Base-by-base conservation (phyloP, 1,140 invertebrate genomes). In the Atta texana region DNA sequence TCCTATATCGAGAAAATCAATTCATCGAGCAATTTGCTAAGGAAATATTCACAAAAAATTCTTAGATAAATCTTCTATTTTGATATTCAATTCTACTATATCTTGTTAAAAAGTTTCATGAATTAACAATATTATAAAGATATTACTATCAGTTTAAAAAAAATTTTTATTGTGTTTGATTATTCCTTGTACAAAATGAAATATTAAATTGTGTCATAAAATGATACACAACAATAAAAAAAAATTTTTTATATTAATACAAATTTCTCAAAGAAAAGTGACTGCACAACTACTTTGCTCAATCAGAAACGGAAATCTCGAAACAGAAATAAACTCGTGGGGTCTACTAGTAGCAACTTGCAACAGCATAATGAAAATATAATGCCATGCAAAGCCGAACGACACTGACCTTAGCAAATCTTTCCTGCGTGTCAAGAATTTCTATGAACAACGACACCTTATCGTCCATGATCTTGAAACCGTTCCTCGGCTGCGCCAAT, bases 401-500 rank as follows among this genome's bases (percentile, higher is more conserved):
- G 21, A 44, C 77, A 93, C 94, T 95, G 95, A 98, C 97, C 97
- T 97, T 96, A 92, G 97, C 97, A 91, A 98, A 97, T 92, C 96
- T 95, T 93, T 98, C 97, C 95, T 98, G 97, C 16, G 97, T 97
- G 91, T 97, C 97, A 91, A 98, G 95, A 86, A 98, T 98, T 86
- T 98, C 97, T 90, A 97, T 97, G 93, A 97, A 97, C 16, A 98
- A 95, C 14, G 96, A 96, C 89, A 98, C 96, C 92, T 97, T 97
- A 93, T 98, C 97, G 89, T 97, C 97, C 93, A 97, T 96, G 88
- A 97, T 96, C 87, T 97, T 96, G 93, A 97, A 97, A 2, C 97
- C 97, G 92, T 97, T 97, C 21, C 97, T 94, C 1, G 97, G 96
- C 92, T 97, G 96, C 51, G 95, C 94, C 31, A 97, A 93, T 59